Evolutionary conservation across 2,797 vertebrate species (phyloP).

Genomic region (Diceros bicornis): DNA sequence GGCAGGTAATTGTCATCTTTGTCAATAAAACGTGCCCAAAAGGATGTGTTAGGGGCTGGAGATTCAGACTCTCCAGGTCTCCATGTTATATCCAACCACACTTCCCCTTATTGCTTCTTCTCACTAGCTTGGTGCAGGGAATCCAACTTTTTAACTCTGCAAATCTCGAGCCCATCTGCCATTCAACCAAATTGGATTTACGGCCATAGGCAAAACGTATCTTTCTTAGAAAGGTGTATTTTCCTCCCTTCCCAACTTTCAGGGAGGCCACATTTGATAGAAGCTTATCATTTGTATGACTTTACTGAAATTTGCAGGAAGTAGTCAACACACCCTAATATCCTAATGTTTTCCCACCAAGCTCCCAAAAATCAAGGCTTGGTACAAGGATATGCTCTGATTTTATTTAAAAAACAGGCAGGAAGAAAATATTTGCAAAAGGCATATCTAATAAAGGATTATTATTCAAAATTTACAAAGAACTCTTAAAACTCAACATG

Average conservation of each 20-base stretch:
- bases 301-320: not conserved
- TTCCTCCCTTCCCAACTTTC: not conserved
- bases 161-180: not conserved
- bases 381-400: not conserved
- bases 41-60: not conserved
- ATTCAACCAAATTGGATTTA: not conserved
- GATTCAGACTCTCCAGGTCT: not conserved
- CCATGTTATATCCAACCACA: not conserved
- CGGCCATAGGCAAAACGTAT: not conserved
- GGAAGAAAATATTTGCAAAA: slow-evolving; percentile 23
- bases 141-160: not conserved
- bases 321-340: not conserved
- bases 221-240: slow-evolving; percentile 43
- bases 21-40: not conserved
- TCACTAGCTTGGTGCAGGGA: not conserved
- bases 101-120: not conserved
- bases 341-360: not conserved
- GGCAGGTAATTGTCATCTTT: not conserved
- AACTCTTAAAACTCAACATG: slow-evolving; percentile 32
- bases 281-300: not conserved
- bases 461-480: not conserved
- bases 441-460: not conserved
- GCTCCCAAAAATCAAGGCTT: not conserved
- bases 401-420: not conserved
- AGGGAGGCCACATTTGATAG: not conserved